Evolutionary conservation across 2,888 invertebrate species (phyloP).

Genomic region (Panzeria rudis): DNA sequence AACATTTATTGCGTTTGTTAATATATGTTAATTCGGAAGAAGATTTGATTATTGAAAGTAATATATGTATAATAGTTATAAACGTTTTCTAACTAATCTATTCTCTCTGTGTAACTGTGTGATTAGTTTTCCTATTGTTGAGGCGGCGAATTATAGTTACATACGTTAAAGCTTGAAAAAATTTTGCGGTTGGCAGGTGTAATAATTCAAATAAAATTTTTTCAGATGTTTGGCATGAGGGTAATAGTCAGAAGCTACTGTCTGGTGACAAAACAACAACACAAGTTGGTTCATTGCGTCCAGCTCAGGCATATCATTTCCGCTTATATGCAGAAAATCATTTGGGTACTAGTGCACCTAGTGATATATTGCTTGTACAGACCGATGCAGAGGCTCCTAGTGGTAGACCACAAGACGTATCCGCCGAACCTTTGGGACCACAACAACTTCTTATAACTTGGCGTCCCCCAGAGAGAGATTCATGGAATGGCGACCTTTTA

Average conservation of each 20-base stretch:
- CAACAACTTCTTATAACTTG: slow-evolving; percentile 90
- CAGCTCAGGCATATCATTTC: slow-evolving; percentile 86
- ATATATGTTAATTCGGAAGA: too few species aligned
- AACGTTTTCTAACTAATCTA: too few species aligned
- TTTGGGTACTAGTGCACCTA: slow-evolving; percentile 86
- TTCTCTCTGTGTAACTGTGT: too few species aligned
- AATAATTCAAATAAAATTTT: neutral
- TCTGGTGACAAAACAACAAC: slow-evolving; percentile 85
- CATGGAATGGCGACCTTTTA: slow-evolving; percentile 90
- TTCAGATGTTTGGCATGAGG: slow-evolving; percentile 86
- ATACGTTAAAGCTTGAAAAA: too few species aligned
- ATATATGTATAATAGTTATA: too few species aligned
- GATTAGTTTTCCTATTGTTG: too few species aligned
- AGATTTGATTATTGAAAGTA: too few species aligned
- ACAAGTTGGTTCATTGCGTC: slow-evolving; percentile 85
- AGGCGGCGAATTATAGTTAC: too few species aligned
- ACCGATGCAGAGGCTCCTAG: slow-evolving; percentile 88
- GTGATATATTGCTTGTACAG: slow-evolving; percentile 85
- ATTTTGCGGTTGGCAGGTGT: neutral
- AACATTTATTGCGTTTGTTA: too few species aligned
- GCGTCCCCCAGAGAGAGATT: slow-evolving; percentile 89
- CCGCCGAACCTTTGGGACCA: slow-evolving; percentile 88
- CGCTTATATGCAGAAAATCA: slow-evolving; percentile 87
- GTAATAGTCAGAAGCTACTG: slow-evolving; percentile 85
- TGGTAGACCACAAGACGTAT: slow-evolving; percentile 88